phyloP scores from a whole-genome alignment of 1,140 invertebrate genomes.

The Papilio helenus region DNA sequence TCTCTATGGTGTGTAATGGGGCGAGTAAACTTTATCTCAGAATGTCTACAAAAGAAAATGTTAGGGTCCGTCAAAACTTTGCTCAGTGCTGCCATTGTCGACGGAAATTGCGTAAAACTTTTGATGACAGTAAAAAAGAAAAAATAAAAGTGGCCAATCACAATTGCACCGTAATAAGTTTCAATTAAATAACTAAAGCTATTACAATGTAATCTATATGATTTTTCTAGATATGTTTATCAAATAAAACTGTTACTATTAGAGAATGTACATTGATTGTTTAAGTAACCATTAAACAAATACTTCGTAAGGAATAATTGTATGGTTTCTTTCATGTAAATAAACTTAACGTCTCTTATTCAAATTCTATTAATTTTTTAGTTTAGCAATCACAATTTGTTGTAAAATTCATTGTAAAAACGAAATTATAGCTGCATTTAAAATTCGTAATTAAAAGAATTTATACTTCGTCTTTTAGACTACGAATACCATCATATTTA shows the following conservation, averaged over 20 bases:
- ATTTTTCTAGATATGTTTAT: too few species aligned
- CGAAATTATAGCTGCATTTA: too few species aligned
- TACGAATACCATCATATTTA: neutral
- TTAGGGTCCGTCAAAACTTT: constrained; percentile 5
- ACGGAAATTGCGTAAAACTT: constrained; percentile 4
- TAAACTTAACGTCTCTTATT: neutral
- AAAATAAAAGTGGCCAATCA: neutral
- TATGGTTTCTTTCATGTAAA: neutral
- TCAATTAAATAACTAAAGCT: too few species aligned
- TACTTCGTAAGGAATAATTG: too few species aligned
- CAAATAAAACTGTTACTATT: too few species aligned
- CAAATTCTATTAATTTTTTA: neutral
- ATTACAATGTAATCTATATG: too few species aligned
- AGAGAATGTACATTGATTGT: too few species aligned
- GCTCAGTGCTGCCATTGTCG: neutral
- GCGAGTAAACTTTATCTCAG: neutral
- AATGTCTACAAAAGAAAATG: constrained; percentile 12
- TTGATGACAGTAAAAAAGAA: neutral
- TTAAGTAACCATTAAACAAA: too few species aligned
- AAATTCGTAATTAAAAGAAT: neutral
- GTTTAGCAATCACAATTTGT: neutral
- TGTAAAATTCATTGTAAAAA: neutral
- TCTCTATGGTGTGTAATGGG: neutral
- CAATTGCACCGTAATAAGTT: too few species aligned
- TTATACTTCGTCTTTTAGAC: neutral